Evolutionary conservation across 2,113 vertebrate genomes (phyloP), one percentile per base, ranked within the genome.

Genomic region (Megaceryle maxima): DNA sequence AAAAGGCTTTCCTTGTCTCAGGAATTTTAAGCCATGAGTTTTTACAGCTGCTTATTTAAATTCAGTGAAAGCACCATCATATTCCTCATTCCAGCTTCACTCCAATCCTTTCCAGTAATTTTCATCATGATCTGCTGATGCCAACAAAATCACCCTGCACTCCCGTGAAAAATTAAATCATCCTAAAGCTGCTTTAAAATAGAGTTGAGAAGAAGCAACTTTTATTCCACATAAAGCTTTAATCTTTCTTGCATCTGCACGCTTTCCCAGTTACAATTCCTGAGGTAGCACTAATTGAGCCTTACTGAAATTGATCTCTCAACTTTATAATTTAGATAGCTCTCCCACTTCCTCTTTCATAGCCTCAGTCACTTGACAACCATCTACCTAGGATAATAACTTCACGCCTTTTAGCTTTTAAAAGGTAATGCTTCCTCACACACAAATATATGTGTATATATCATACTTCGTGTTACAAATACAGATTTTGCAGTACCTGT

Each of bases 271-370:
- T 50, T 68, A 29, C 20, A 73, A 4, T 73, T 91, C 39, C 53
- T 89, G 77, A 77, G 48, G 31, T 44, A 92, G 39, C 68, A 50
- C n/a, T 95, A 95, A 95, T 95, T 95, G 39, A 81, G 18, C 77
- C 77, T 83, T 80, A 83, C 73, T 68, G 55, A 80, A 93, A 55
- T 16, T 68, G 48, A 76, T 87, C 73, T 87, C 77, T 76, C 37
- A 87, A 55, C 81, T 96, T 96, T 83, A 28, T 96, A 93, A 96
- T 95, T 89, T 91, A 55, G 68, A 53, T 33, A 64, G 68, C 83
- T 91, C 24, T 80, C 59, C 93, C 91, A 92, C 91, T 96, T 96
- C 93, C 91, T 95, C 39, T 87, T 93, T 88, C 15, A 1, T 75
- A 80, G 84, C 72, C 37, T 89, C 1, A 5, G 73, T 89, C 85